A percentile compares a stretch with the other conserved stretches of the same genome.
Conservation (phyloP, 1,140 invertebrate genomes). For the Whitmania pigra region DNA sequence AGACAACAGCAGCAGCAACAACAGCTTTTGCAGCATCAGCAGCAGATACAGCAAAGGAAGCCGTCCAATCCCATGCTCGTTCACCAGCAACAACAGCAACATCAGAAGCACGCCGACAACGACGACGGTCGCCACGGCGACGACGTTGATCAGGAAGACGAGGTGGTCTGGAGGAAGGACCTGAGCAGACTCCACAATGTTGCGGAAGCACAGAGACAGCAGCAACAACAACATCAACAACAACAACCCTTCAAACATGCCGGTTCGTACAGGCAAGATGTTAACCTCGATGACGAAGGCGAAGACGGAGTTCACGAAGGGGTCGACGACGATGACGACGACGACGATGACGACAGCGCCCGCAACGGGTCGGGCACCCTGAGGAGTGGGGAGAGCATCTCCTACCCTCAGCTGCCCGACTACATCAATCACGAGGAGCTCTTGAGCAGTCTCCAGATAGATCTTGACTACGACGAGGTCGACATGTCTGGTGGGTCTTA, state of each 20-base stretch:
- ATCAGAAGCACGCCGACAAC: not conserved
- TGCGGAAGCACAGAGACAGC: no score
- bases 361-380: not conserved
- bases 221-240: no score
- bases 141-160: not conserved
- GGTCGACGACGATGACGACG: not conserved
- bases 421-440: conserved; percentile 11
- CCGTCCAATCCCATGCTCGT: not conserved
- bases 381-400: not conserved
- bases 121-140: not conserved
- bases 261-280: no score
- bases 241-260: no score
- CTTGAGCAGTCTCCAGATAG: not conserved
- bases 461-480: conserved; percentile 1
- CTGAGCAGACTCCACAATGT: conserved; percentile 1
- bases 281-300: no score
- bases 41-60: not conserved
- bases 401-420: conserved; percentile 3
- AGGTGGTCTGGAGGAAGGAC: not conserved
- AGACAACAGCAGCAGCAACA: not conserved
- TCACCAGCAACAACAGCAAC: not conserved
- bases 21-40: not conserved
- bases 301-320: not conserved
- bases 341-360: not conserved
- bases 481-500: not conserved